phyloP scores from a whole-genome alignment of 2,797 vertebrate genomes.

The Oreochromis grahami region DNA sequence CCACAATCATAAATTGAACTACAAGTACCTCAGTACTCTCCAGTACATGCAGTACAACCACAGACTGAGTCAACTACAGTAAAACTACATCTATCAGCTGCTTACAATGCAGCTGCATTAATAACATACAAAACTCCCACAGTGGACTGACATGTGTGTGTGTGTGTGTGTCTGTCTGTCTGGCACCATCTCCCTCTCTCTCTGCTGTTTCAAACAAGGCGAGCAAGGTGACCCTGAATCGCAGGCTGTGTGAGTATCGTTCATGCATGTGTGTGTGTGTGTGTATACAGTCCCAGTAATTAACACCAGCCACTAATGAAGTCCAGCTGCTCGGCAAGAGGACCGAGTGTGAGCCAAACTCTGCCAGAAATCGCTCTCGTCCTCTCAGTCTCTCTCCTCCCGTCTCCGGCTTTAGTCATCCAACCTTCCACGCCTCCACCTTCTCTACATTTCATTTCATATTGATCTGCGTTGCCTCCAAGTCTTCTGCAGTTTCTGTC shows the following conservation, averaged over 20 bases:
- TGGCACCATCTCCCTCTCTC: conserved; percentile 48
- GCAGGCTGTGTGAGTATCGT: conserved; percentile 20
- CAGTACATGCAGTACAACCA: not conserved
- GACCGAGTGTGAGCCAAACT: conserved; percentile 84
- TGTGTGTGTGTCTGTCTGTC: conserved; percentile 31
- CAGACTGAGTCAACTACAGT: not conserved
- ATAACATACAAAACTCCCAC: conserved; percentile 27
- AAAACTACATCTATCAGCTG: not conserved
- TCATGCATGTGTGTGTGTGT: not conserved
- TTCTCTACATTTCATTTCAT: conserved; percentile 19
- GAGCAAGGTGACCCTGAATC: conserved; percentile 73
- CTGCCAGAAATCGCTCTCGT: conserved; percentile 59
- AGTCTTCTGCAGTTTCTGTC: conserved; percentile 3
- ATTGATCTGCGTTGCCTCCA: conserved; percentile 36
- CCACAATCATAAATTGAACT: no score
- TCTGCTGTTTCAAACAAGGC: conserved; percentile 64
- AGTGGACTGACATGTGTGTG: not conserved
- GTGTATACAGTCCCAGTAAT: conserved; percentile 79
- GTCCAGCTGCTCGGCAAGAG: conserved; percentile 92
- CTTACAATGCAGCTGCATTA: conserved; percentile 10
- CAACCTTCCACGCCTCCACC: not conserved
- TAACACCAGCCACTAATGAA: conserved; percentile 97
- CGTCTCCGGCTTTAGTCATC: conserved; percentile 23
- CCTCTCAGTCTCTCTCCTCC: conserved; percentile 23
- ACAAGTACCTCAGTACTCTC: not conserved